A percentile compares a stretch with the other conserved stretches of the same genome.
These are phyloP conservation scores for Acanthosepion esculentum DNA, from an alignment of 2,888 invertebrate species.

Conservation along the genomic window DNA sequence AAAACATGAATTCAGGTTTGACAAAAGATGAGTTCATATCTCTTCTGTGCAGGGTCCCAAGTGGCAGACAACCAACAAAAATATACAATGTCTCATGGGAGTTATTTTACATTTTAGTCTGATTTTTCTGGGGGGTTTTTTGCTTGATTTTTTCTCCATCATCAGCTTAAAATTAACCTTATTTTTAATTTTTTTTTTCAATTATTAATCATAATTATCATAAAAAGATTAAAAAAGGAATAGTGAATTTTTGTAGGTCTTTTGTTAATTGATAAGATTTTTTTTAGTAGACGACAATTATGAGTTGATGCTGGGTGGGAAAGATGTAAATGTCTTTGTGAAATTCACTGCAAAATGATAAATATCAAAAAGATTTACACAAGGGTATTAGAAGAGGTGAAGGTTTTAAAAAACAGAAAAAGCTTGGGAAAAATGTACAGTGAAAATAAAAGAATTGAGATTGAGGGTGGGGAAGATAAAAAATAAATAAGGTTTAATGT, in stretches of 20 bases:
- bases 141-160: not conserved
- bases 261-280: slow-evolving; percentile 33
- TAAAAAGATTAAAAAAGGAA: not conserved
- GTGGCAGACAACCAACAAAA: not conserved
- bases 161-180: not conserved
- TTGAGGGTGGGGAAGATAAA: not conserved
- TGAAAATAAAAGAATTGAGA: not conserved
- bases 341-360: not conserved
- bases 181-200: not conserved
- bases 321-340: not conserved
- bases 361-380: slow-evolving; percentile 9
- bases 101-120: not conserved
- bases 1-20: not conserved
- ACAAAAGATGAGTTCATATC: slow-evolving; percentile 23
- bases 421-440: not conserved
- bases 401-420: not conserved
- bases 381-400: not conserved
- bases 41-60: not conserved
- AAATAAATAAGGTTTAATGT: slow-evolving; percentile 9
- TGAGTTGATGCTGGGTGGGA: not conserved
- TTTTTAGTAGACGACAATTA: slow-evolving; percentile 2
- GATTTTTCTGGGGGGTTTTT: not conserved
- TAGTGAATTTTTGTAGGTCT: slow-evolving; percentile 33
- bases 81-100: not conserved
- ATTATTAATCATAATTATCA: slow-evolving; percentile 33